phyloP scores from a whole-genome alignment of 2,888 invertebrate species.

The Drosophila demipolita region DNA sequence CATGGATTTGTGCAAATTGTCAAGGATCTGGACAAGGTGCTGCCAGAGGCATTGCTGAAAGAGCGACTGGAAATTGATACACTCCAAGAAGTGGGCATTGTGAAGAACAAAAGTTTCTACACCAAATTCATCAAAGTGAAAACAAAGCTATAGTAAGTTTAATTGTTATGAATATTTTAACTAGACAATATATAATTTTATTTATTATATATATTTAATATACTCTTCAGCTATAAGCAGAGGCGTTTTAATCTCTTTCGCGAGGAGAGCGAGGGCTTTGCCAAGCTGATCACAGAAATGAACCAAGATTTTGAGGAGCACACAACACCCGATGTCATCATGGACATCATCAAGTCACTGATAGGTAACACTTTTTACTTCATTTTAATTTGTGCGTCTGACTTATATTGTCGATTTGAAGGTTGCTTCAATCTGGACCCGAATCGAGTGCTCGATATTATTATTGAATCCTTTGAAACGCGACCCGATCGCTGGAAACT shows the following conservation, averaged over 20 bases:
- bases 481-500: slow-evolving; percentile 91
- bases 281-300: slow-evolving; percentile 97
- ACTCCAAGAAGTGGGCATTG: slow-evolving; percentile 94
- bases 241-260: slow-evolving; percentile 99
- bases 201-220: not conserved
- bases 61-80: slow-evolving; percentile 97
- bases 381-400: not conserved
- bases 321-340: slow-evolving; percentile 88
- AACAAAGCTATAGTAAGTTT: slow-evolving; percentile 96
- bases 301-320: slow-evolving; percentile 89
- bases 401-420: slow-evolving; percentile 79
- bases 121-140: slow-evolving; percentile 99
- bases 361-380: slow-evolving; percentile 89
- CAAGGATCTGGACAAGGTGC: slow-evolving; percentile 92
- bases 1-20: slow-evolving; percentile 91
- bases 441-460: slow-evolving; percentile 97
- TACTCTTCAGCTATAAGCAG: slow-evolving; percentile 96
- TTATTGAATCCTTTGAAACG: slow-evolving; percentile 98
- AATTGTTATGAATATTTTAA: not conserved
- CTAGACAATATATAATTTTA: not conserved
- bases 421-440: slow-evolving; percentile 99
- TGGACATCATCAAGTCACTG: slow-evolving; percentile 96
- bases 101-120: slow-evolving; percentile 95
- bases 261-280: slow-evolving; percentile 99
- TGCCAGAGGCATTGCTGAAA: slow-evolving; percentile 94